Evolutionary conservation across 2,113 vertebrate species (phyloP), one percentile per base, ranked within the genome.

Genomic region (Salvelinus alpinus): DNA sequence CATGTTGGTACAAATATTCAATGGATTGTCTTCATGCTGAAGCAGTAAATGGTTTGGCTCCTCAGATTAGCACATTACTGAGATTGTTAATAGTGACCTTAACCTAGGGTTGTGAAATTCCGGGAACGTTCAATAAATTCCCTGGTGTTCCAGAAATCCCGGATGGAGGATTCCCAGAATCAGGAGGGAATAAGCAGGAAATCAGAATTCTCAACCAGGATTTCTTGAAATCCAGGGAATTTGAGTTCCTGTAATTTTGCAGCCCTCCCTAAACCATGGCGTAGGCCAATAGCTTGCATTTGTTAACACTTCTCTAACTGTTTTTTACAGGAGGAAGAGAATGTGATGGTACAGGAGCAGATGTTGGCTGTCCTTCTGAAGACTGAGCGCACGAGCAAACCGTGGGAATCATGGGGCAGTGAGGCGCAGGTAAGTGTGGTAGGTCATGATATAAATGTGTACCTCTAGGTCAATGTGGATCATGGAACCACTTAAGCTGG

Each of bases 321-420:
- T 22, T 66, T 13, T 66, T 48, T 75, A 27, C 25, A 94, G 93
- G 92, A 92, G 68, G 93, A 94, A 69, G 94, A 94, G 69, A 73
- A 70, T 5, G 89, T 92, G n/a, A 73, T 93, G 34, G 88, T 78
- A 65, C 92, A 94, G 80, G 92, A 94, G 66, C 84, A 85, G 2
- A 80, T 85, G 25, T 76, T 95, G 22, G 90, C 93, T n/a, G 81
- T 73, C 2, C 81, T 94, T 47, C 57, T 94, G 70, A 80, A 82
- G 62, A 62, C 76, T 0, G 89, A 90, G 78, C 78, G 69, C 6
- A 4, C 20, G 1, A 14, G 67, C 27, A 29, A 71, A 59, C 76
- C 69, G 1, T 92, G 88, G 88, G 68, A 72, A 0, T 16, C 34
- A 12, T 91, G 89, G 87, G 80, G 77, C 29, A 67, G 64, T 12